Evolutionary conservation across 1,140 invertebrate genomes (phyloP).

Genomic region (Caenorhabditis briggsae): DNA sequence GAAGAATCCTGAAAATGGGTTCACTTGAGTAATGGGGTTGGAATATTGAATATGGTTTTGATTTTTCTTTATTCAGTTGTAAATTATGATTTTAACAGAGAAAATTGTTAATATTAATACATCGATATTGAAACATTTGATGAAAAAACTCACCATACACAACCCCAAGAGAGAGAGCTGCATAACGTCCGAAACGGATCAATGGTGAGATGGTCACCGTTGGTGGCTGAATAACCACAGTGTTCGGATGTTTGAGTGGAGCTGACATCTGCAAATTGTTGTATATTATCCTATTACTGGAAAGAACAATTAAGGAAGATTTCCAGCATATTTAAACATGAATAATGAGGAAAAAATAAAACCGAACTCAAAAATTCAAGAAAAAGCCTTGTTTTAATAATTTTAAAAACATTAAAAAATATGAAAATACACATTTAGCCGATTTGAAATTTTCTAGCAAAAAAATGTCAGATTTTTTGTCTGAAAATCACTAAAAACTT

Average conservation of each 20-base stretch:
- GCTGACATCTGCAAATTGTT: constrained; percentile 61
- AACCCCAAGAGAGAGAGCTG: constrained; percentile 73
- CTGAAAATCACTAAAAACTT: background rate
- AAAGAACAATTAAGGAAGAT: background rate
- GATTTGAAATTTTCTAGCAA: too few relatives aligned
- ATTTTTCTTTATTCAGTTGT: too few relatives aligned
- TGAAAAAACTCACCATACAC: constrained; percentile 62
- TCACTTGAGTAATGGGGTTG: too few relatives aligned
- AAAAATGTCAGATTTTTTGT: too few relatives aligned
- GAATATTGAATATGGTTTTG: too few relatives aligned
- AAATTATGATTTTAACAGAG: too few relatives aligned
- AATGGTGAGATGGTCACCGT: constrained; percentile 74
- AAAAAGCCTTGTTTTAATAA: too few relatives aligned
- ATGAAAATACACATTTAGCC: too few relatives aligned
- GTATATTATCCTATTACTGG: too few relatives aligned
- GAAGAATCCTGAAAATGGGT: constrained; percentile 58
- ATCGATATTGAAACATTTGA: background rate
- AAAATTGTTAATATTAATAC: too few relatives aligned
- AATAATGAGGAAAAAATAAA: background rate
- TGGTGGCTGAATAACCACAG: constrained; percentile 71
- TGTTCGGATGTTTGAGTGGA: constrained; percentile 70
- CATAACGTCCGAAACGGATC: constrained; percentile 72
- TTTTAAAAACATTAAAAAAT: too few relatives aligned
- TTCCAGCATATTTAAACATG: background rate
- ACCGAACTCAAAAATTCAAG: too few relatives aligned